Evolutionary conservation across 2,113 vertebrate species (phyloP).

Genomic region (Charina bottae): DNA sequence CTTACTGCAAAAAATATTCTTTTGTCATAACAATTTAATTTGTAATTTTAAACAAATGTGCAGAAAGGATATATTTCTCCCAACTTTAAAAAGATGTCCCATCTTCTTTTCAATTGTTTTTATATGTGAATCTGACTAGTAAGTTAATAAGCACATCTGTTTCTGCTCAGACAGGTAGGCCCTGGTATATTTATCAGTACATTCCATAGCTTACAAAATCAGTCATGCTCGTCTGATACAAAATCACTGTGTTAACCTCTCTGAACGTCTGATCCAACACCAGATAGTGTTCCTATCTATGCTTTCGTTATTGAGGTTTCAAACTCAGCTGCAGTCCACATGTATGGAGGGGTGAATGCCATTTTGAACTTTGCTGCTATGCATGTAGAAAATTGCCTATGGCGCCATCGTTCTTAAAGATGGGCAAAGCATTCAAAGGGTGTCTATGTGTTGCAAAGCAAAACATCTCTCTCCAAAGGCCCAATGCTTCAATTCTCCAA

Average conservation of each 20-base stretch:
- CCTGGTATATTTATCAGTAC: neutral
- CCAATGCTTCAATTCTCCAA: neutral
- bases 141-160: constrained; percentile 12
- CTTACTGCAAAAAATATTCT: neutral
- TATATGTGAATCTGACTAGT: neutral
- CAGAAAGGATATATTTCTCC: neutral
- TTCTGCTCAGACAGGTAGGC: constrained; percentile 9
- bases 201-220: constrained; percentile 5
- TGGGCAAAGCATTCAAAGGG: neutral
- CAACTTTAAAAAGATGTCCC: neutral
- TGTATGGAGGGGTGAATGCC: neutral
- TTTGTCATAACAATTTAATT: neutral
- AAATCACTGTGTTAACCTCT: neutral
- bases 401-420: neutral
- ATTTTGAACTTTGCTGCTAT: neutral
- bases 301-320: neutral
- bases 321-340: neutral
- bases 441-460: neutral
- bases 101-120: neutral
- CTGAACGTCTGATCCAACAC: neutral
- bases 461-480: neutral
- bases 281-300: neutral
- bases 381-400: neutral
- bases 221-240: neutral
- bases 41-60: neutral